Evolutionary conservation across 1,140 invertebrate genomes (phyloP), one percentile per base, ranked within the genome.

Genomic region (Caenorhabditis briggsae): DNA sequence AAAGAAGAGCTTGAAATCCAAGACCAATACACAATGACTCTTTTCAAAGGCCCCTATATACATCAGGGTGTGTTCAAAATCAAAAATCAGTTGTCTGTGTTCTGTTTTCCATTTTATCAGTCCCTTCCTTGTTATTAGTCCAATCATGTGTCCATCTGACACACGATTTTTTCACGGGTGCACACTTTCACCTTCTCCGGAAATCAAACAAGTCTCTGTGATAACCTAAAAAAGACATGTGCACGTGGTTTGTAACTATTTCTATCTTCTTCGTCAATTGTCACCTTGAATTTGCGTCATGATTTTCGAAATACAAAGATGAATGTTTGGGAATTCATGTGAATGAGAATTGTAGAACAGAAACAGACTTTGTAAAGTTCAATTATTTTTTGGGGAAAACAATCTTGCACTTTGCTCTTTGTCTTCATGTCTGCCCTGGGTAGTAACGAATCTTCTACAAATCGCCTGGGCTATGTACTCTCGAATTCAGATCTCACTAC

Each of bases 181-280:
- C 64, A 70, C 64, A 70, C 64, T 70, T 70, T 70, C 64, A 70
- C 64, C 64, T 70, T 70, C 33, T 33, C 64, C 33, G 64, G 64
- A 46, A 70, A 70, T 70, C 64, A 70, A 70, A 70, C 41, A 41
- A 70, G 16, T 70, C 20, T 43, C 3, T 43, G 2, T 70, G 41
- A 70, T 46, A 43, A 46, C 64, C 20, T 46, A 43, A 16, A 53
- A 53, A 16, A 53, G 12, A 53, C 5, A 53, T 11, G 16, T 9
- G n/a, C 64, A 70, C 64, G 64, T 70, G 64, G 64, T 70, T 70
- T 16, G 64, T 70, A 43, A 20, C 14, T 46, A 43, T 43, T 70
- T 70, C 33, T 46, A 46, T 70, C 12, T 11, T 18, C 8, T 18
- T 18, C n/a, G n/a, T n/a, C 64, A n/a, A 6, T 70, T 70, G 7